Evolutionary conservation across 2,797 vertebrate species (phyloP), one percentile per base, ranked within the genome.

Genomic region (Scarus forsteni): DNA sequence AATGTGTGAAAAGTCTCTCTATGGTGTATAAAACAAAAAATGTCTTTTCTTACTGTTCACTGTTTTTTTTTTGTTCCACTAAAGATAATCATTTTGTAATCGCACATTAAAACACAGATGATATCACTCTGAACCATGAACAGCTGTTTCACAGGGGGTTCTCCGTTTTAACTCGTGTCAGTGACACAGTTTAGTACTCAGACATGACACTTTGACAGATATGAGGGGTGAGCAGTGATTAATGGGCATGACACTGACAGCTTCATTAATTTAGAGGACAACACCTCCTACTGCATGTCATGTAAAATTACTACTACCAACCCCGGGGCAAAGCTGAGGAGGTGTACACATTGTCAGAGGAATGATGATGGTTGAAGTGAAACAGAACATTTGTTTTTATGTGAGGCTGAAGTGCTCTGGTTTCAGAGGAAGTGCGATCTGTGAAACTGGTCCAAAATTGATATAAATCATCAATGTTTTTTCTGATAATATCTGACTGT

Each of bases 211-310:
- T 58, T 57, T 62, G 66, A 80, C 69, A 73, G 76, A 80, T 66
- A 75, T 81, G 63, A 75, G 54, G 77, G 72, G 65, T 73, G 66
- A 80, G 62, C 40, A 64, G 75, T 79, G 81, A 86, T 82, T 84
- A 84, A 81, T 70, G 67, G 8, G 8, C 54, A 66, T 76, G 68
- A 77, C 80, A 86, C 60, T 78, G 78, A 86, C 80, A 80, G 68
- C 66, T 82, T 77, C 49, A 69, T 81, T 76, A 82, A 82, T 83
- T 74, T 81, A 70, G 66, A 70, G 69, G 55, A 79, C 67, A 72
- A 66, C 80, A 70, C 77, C 75, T 61, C 86, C 86, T 69, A 78
- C 83, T 62, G 74, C 1, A 69, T 78, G 77, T 80, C 86, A 74
- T 64, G 53, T 63, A 55, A 79, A 77, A 83, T 85, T 51, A 70